Evolutionary conservation across 1,140 invertebrate genomes (phyloP), one percentile per base, ranked within the genome.

Genomic region (Caenorhabditis latens): DNA sequence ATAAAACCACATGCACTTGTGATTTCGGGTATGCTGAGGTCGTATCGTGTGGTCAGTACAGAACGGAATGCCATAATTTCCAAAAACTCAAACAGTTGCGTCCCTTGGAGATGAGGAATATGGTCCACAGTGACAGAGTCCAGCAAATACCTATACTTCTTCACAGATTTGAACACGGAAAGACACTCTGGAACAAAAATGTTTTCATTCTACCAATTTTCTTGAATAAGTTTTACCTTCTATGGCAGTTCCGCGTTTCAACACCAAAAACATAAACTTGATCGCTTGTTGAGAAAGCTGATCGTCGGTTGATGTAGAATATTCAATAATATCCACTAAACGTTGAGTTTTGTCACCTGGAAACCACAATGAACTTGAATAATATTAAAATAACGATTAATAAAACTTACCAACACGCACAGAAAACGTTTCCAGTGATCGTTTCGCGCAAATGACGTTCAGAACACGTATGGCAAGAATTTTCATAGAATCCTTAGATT

Each of bases 401-500:
- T 32, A 2, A 32, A 32, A 63, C 24, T 24, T 2, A 79, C 71
- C 71, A 53, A 79, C 14, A 19, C n/a, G 46, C 4, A 79, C 71
- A 2, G 5, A 0, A 32, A 50, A 79, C 3, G n/a, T 50, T 2
- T 50, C 21, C 13, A 79, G 4, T 5, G 40, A n/a, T 5, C 7
- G 9, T 50, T 24, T n/a, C 0, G n/a, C n/a, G 11, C 46, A 79
- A 24, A 79, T 79, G 11, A 79, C 71, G 24, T 79, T 79, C 9
- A 79, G 71, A 1, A 79, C 71, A 11, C 71, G 71, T 6, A 79
- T 48, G 9, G 71, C 71, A n/a, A 79, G n/a, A 79, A 79, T 79
- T 24, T 79, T 79, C 71, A 79, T 79, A 4, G 71, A 79, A 24
- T 79, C 71, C 24, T 79, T 79, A 16, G 71, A 79, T n/a, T 79